Base-by-base conservation (phyloP, 2,113 vertebrate genomes). In the Sula dactylatra region DNA sequence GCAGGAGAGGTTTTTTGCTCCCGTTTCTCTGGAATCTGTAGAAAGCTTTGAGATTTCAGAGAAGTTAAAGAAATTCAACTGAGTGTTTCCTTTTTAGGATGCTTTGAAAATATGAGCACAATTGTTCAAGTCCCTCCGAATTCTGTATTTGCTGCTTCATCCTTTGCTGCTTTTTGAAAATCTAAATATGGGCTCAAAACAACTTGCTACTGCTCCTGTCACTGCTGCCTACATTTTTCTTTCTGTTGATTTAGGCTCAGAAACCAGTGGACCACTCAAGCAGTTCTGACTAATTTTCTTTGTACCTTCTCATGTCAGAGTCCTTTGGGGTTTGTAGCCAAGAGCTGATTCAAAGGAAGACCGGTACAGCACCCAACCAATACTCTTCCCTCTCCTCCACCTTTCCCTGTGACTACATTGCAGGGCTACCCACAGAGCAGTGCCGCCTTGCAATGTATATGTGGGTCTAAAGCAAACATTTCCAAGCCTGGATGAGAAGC, bases 391-490 rank as follows among this genome's bases (percentile, higher is more conserved):
- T 52, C 15, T 47, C n/a, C 40, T 77, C 34, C 32, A 55, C 38
- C 7, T 4, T 32, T 52, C 0, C 0, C 70, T 40, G 4, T 10
- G 22, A 54, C 10, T 10, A 40, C 1, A 2, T 22, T 18, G 22
- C 24, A 31, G 71, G n/a, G 40, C 31, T 36, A 11, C 45, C 45
- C 38, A 21, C 0, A 1, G 73, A 34, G 45, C 54, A 49, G 31
- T 79, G 47, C 7, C 18, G 29, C 54, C 22, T 67, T 7, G 1
- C 31, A 42, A 9, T 26, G 13, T 31, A 25, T 16, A 8, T 29
- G 22, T 11, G n/a, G 29, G 31, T 65, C 64, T 70, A 40, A 77
- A 66, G 0, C 44, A 90, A 69, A 54, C 17, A 11, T 25, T 80
- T 62, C 27, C 36, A 61, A 50, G 50, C 20, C 52, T 83, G 52